Conservation (phyloP, 2,888 invertebrate genomes). For the Tanypteryx hageni region DNA sequence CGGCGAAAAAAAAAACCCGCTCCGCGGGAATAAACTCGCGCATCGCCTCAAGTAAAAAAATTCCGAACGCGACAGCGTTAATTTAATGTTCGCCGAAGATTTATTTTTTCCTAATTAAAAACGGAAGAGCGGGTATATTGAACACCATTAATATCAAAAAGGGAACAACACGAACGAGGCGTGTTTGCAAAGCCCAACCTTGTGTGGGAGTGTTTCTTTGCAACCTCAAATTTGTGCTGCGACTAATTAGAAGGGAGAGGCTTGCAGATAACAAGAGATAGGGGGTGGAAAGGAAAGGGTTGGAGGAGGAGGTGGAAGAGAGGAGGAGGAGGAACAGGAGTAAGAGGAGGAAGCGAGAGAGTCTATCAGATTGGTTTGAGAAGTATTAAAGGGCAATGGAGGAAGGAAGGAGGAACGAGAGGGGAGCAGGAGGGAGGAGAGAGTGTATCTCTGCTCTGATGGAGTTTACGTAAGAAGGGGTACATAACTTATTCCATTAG, state of each 20-base stretch:
- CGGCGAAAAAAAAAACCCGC: background rate
- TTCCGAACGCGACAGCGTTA: background rate
- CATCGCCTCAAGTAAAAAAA: background rate
- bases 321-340: background rate
- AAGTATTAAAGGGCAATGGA: conserved; percentile 55
- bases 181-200: conserved; percentile 50
- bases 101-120: conserved; percentile 53
- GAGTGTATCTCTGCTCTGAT: conserved; percentile 62
- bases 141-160: conserved; percentile 49
- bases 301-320: background rate
- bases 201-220: conserved; percentile 56
- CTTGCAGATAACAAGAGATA: background rate
- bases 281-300: background rate
- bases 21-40: background rate
- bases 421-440: background rate
- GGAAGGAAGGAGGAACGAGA: background rate
- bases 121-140: conserved; percentile 48
- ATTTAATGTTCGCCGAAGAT: conserved; percentile 39
- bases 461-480: conserved; percentile 63
- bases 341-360: background rate
- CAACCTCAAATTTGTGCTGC: conserved; percentile 63
- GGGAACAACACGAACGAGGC: conserved; percentile 42
- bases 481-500: conserved; percentile 64
- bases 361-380: conserved; percentile 64
- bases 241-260: conserved; percentile 61